phyloP scores from a whole-genome alignment of 2,888 invertebrate genomes.

The Trissoscelio sp. region DNA sequence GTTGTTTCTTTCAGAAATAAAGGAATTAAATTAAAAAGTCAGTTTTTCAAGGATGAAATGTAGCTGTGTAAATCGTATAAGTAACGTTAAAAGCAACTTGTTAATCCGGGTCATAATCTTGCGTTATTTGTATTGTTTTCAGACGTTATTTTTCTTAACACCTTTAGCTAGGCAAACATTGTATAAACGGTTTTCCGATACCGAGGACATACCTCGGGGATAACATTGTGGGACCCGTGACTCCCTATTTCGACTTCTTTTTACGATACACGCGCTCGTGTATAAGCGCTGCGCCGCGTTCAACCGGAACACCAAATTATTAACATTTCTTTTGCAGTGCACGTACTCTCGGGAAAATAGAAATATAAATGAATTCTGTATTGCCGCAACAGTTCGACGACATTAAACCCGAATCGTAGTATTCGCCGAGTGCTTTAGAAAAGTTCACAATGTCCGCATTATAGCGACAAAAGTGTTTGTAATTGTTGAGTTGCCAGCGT shows the following conservation, averaged over 20 bases:
- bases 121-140: slow-evolving; percentile 55
- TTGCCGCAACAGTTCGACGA: slow-evolving; percentile 55
- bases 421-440: slow-evolving; percentile 33
- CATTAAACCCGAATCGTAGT: slow-evolving; percentile 46
- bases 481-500: slow-evolving; percentile 29
- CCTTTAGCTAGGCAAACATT: slow-evolving; percentile 43
- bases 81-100: slow-evolving; percentile 30
- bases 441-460: slow-evolving; percentile 59
- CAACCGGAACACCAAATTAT: slow-evolving; percentile 51
- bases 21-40: too few relatives aligned
- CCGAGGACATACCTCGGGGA: slow-evolving; percentile 43
- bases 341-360: slow-evolving; percentile 52
- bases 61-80: background rate
- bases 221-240: slow-evolving; percentile 31
- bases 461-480: slow-evolving; percentile 51
- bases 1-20: too few relatives aligned
- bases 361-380: slow-evolving; percentile 57
- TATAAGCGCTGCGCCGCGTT: slow-evolving; percentile 39
- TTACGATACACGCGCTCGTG: slow-evolving; percentile 28
- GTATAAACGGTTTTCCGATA: slow-evolving; percentile 75
- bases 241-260: slow-evolving; percentile 39
- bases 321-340: slow-evolving; percentile 60
- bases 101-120: slow-evolving; percentile 49
- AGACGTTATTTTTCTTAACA: slow-evolving; percentile 51
- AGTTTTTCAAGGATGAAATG: background rate